Base-by-base conservation (phyloP, 2,888 invertebrate species). In the Brachylomia viminalis region DNA sequence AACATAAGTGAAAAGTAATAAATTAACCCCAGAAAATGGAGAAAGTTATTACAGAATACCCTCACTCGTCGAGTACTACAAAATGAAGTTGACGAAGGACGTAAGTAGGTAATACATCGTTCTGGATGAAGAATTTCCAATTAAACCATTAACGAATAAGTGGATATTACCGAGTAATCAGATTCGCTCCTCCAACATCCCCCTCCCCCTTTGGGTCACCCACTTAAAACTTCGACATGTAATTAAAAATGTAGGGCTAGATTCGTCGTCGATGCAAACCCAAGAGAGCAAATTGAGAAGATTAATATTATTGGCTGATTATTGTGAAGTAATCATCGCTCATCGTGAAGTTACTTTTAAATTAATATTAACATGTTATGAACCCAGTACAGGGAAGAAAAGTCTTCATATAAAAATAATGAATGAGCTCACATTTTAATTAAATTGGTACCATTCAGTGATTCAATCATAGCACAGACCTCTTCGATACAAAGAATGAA, bases 221-320 rank as follows among this genome's bases (percentile, higher is more conserved):
- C 70, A 77, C 77, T 84, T 81, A 52, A 69, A 84, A 66, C 65
- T 82, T 72, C 59, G 47, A 74, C 61, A 74, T 62, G 70, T 77
- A 75, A 82, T 85, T 81, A 82, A 82, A 82, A 82, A 72, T 85
- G 58, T 68, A 80, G 42, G 52, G 68, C 58, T 30, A 59, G 61
- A 71, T 47, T 17, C 49, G 52, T 33, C 45, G 71, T 42, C 59
- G 59, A 52, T 64, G 59, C 80, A 61, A n/a, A 23, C 38, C 52
- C 38, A 15, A 33, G 64, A 65, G 72, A 45, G 33, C 64, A 47
- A 15, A 45, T 75, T 65, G 30, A 52, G 30, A 47, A 81, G 58
- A 75, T 75, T 65, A 59, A 64, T 64, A 75, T 65, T 56, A 81
- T 81, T 81, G 47, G 47, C 30, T 73, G n/a, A 73, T 77, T 80